Evolutionary conservation across 2,113 vertebrate species (phyloP).

Genomic region (Aphelocoma coerulescens): DNA sequence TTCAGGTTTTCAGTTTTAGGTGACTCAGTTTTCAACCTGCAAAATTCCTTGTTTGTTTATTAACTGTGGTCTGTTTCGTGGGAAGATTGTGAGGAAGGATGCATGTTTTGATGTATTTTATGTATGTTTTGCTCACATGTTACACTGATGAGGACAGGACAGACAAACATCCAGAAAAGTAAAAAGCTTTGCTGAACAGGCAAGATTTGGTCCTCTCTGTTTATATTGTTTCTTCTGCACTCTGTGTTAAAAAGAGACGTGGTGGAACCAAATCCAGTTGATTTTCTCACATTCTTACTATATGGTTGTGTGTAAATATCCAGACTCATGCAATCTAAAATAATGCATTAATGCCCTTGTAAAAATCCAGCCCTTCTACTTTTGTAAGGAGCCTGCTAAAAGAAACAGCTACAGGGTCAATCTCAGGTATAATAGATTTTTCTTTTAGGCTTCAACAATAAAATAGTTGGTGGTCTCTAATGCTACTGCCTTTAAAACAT

Average conservation of each 20-base stretch:
- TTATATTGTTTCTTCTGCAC: not conserved
- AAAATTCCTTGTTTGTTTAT: not conserved
- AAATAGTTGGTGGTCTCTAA: conserved; percentile 74
- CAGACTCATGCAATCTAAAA: not conserved
- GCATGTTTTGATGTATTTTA: not conserved
- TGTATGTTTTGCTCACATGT: not conserved
- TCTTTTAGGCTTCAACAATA: conserved; percentile 69
- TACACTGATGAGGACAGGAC: not conserved
- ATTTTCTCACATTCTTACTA: not conserved
- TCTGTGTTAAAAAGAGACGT: not conserved
- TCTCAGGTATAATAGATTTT: conserved; percentile 50
- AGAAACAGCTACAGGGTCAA: conserved; percentile 13
- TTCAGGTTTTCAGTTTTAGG: not conserved
- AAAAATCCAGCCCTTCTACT: conserved; percentile 15
- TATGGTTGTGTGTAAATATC: not conserved
- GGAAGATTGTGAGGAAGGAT: not conserved
- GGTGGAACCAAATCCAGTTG: not conserved
- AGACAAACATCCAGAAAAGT: not conserved
- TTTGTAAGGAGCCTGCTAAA: conserved; percentile 20
- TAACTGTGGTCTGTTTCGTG: not conserved
- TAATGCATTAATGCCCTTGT: not conserved
- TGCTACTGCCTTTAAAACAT: conserved; percentile 70
- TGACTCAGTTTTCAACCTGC: not conserved
- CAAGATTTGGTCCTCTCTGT: not conserved
- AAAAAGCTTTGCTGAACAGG: not conserved